Evolutionary conservation across 1,140 invertebrate species (phyloP).

Genomic region (Phymastichus coffea): DNA sequence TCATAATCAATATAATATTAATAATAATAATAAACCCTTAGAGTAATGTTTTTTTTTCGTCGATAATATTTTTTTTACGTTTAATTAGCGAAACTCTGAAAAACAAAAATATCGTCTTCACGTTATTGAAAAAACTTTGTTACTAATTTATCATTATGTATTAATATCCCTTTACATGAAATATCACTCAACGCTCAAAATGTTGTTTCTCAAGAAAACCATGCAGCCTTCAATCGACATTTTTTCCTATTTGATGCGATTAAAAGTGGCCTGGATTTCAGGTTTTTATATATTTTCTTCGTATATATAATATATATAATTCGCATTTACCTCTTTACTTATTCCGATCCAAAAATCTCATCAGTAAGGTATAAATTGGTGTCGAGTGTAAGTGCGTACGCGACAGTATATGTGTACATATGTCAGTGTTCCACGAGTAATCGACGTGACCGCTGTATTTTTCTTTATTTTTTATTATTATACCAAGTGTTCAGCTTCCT

Average conservation of each 20-base stretch:
- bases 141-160: slow-evolving; percentile 42
- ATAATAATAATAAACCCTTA: slow-evolving; percentile 41
- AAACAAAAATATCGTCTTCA: slow-evolving; percentile 49
- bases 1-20: slow-evolving; percentile 47
- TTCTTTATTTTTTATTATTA: slow-evolving; percentile 38
- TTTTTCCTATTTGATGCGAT: slow-evolving; percentile 19
- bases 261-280: slow-evolving; percentile 36
- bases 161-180: slow-evolving; percentile 47
- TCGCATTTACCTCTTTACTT: slow-evolving; percentile 36
- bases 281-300: slow-evolving; percentile 34
- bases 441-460: slow-evolving; percentile 45
- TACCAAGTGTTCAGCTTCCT: slow-evolving; percentile 40
- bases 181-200: slow-evolving; percentile 32
- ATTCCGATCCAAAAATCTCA: slow-evolving; percentile 30
- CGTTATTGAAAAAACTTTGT: slow-evolving; percentile 48
- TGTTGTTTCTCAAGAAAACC: slow-evolving; percentile 26
- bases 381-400: slow-evolving; percentile 40
- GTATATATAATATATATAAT: slow-evolving; percentile 40
- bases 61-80: slow-evolving; percentile 29
- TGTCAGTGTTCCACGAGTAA: slow-evolving; percentile 45
- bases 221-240: slow-evolving; percentile 22
- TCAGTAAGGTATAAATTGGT: slow-evolving; percentile 38
- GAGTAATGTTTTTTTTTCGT: slow-evolving; percentile 27
- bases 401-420: slow-evolving; percentile 40
- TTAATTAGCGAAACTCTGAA: slow-evolving; percentile 40